phyloP scores from a whole-genome alignment of 2,888 invertebrate species.

The Eremobia ochroleuca region DNA sequence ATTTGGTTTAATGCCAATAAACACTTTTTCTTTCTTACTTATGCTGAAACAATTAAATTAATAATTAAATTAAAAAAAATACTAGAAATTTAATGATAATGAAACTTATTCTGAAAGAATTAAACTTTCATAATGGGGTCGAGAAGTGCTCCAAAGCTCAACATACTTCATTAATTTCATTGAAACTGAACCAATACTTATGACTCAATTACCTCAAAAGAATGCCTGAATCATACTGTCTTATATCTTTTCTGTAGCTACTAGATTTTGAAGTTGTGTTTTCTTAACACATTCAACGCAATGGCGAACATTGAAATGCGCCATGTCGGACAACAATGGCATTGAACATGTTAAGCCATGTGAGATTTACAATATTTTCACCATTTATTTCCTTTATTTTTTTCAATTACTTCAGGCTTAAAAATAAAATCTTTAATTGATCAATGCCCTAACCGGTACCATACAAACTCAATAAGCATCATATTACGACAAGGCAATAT shows the following conservation, averaged over 20 bases:
- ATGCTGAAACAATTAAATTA: not conserved
- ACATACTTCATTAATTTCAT: not conserved
- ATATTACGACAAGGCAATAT: not conserved
- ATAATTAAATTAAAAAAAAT: not conserved
- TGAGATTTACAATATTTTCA: not conserved
- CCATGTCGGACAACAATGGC: too few relatives aligned
- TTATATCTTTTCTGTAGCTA: not conserved
- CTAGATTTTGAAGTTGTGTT: slow-evolving; percentile 2
- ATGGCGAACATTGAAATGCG: too few relatives aligned
- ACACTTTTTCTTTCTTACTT: not conserved
- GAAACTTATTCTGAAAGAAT: too few relatives aligned
- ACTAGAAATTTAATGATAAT: not conserved
- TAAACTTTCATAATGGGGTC: not conserved
- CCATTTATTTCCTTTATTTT: not conserved
- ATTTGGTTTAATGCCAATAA: not conserved
- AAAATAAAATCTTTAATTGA: not conserved
- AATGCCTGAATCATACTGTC: slow-evolving; percentile 17
- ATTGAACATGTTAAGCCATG: too few relatives aligned
- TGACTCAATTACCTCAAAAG: slow-evolving; percentile 9
- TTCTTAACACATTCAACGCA: too few relatives aligned
- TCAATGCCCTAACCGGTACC: not conserved
- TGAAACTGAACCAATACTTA: slow-evolving; percentile 1
- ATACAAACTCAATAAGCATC: not conserved
- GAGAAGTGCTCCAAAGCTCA: not conserved
- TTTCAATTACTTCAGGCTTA: not conserved